Base-by-base conservation (phyloP, 2,888 invertebrate genomes). In the Agrilus mali region DNA sequence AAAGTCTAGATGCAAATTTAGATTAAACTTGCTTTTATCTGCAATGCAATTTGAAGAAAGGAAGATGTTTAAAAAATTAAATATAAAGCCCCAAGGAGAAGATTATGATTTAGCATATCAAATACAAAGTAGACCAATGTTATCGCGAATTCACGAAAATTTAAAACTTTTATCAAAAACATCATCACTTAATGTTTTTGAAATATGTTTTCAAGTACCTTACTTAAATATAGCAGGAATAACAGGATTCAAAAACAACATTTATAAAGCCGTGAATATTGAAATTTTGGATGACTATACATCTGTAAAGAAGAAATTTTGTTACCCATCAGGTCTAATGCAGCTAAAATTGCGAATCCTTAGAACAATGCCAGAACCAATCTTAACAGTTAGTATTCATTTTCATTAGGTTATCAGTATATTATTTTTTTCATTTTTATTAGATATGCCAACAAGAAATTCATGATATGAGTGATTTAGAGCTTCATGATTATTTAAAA, bases 271-370 rank as follows among this genome's bases (percentile, higher is more conserved):
- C 20, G 56, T 69, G 38, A 59, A 66, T 50, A 55, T 71, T 36
- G 71, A 72, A 55, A 52, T 70, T n/a, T 53, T 70, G 38, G 68
- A 71, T 53, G 57, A 64, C 12, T 56, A 55, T 34, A 65, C 63
- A 7, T 61, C 61, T 43, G 53, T 71, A 17, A 64, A 58, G 53
- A 63, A 65, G 54, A 58, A 56, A 7, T 45, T 50, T 14, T 51
- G 56, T 13, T 39, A 47, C 43, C 66, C 66, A 12, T 57, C 59
- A 43, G 71, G 72, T 3, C 47, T 64, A 2, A 66, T 70, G 66
- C 58, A 62, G 12, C 53, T 70, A 33, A 71, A 72, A 53, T 49
- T 69, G 34, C 59, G 70, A 36, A 55, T 72, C 34, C 52, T 71
- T 40, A 55, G 65, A 38, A 50, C 55, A 38, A 50, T 57, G 33